A percentile compares a stretch with the other conserved stretches of the same genome.
These are phyloP conservation scores for Metallyticus violacea DNA, from an alignment of 2,888 invertebrate species.

Conservation along the genomic window DNA sequence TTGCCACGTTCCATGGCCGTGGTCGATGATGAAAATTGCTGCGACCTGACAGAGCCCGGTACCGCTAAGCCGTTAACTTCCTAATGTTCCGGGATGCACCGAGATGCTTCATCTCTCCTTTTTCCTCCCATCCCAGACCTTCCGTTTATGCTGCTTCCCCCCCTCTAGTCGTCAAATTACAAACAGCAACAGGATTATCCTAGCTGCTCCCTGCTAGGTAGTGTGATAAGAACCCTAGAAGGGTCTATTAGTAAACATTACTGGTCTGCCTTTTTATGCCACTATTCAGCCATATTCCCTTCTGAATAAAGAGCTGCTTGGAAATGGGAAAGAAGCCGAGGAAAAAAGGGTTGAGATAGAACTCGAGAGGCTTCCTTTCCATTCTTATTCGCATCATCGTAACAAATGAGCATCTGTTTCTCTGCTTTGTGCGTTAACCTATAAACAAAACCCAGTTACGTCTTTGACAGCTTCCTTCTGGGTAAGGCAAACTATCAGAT, in stretches of 20 bases:
- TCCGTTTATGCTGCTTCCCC: neutral
- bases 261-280: neutral
- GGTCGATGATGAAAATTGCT: conserved; percentile 15
- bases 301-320: neutral
- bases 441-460: too few relatives aligned
- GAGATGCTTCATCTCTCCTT: neutral
- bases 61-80: neutral
- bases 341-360: neutral
- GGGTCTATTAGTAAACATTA: neutral
- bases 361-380: neutral
- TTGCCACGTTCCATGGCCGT: neutral
- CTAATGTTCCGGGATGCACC: neutral
- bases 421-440: too few relatives aligned
- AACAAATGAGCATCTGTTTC: too few relatives aligned
- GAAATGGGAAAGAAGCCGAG: neutral
- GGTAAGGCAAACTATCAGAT: too few relatives aligned
- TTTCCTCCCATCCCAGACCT: too few relatives aligned
- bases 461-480: too few relatives aligned
- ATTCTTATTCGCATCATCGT: neutral
- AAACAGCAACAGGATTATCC: conserved; percentile 11
- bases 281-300: neutral
- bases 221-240: neutral
- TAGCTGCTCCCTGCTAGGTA: neutral
- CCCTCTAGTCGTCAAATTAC: neutral
- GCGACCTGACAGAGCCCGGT: neutral